phyloP scores from a whole-genome alignment of 2,888 invertebrate species.

The Coelinius sp. region DNA sequence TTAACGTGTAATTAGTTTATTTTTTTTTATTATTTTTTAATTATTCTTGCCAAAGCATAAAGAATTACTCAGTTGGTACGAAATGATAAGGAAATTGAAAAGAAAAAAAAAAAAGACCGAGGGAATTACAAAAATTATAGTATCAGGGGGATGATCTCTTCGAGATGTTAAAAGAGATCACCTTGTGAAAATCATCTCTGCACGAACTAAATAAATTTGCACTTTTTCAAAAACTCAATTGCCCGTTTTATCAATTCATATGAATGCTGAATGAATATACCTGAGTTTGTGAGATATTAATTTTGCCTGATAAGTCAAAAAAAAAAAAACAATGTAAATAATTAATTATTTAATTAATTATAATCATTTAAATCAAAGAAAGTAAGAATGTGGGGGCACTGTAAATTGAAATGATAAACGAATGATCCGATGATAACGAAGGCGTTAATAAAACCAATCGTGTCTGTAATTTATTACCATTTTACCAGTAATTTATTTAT shows the following conservation, averaged over 20 bases:
- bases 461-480: not conserved
- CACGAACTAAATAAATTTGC: slow-evolving; percentile 53
- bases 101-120: not conserved
- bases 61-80: slow-evolving; percentile 10
- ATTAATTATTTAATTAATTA: too few species aligned
- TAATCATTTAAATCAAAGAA: slow-evolving; percentile 2
- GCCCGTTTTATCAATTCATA: slow-evolving; percentile 40
- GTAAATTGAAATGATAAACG: slow-evolving; percentile 11
- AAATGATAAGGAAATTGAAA: slow-evolving; percentile 16
- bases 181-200: slow-evolving; percentile 48
- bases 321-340: too few species aligned
- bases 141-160: slow-evolving; percentile 31
- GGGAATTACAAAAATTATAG: slow-evolving; percentile 17
- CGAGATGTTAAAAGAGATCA: slow-evolving; percentile 28
- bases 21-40: not conserved
- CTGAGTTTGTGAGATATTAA: not conserved
- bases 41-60: not conserved
- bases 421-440: not conserved
- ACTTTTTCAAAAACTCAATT: slow-evolving; percentile 51
- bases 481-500: not conserved
- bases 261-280: not conserved
- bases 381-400: slow-evolving; percentile 3
- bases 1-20: not conserved
- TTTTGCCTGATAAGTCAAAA: slow-evolving; percentile 13
- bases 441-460: slow-evolving; percentile 10